phyloP scores from a whole-genome alignment of 2,113 vertebrate species.

The Chaetura pelagica region DNA sequence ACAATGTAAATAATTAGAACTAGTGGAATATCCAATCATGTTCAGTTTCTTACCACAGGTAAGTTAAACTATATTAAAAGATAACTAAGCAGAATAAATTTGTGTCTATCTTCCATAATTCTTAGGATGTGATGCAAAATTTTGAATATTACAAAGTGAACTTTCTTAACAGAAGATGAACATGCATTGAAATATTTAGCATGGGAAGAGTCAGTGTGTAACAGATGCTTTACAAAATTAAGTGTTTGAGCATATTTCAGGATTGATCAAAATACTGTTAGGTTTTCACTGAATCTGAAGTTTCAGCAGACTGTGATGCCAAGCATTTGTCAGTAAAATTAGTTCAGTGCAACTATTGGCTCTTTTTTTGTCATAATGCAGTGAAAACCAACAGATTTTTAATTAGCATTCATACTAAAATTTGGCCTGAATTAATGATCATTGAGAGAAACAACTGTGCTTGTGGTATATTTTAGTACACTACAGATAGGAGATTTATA shows the following conservation, averaged over 20 bases:
- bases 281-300: constrained; percentile 62
- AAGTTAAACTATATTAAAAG: background rate
- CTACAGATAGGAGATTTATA: background rate
- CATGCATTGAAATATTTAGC: constrained; percentile 25
- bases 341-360: constrained; percentile 32
- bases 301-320: constrained; percentile 57
- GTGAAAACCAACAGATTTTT: constrained; percentile 55
- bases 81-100: background rate
- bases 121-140: background rate
- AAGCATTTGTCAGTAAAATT: constrained; percentile 71
- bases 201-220: constrained; percentile 36
- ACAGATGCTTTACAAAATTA: constrained; percentile 72
- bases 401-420: constrained; percentile 49
- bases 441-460: constrained; percentile 37
- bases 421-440: constrained; percentile 56
- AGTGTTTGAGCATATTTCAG: constrained; percentile 61
- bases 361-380: constrained; percentile 19
- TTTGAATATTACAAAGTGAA: constrained; percentile 4
- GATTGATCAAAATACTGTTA: constrained; percentile 64
- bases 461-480: background rate
- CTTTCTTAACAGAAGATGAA: background rate
- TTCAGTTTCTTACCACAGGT: background rate
- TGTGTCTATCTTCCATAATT: background rate
- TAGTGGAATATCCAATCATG: background rate
- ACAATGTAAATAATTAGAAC: background rate